Base-by-base conservation (phyloP, 2,113 vertebrate genomes). In the Heloderma charlesbogerti region DNA sequence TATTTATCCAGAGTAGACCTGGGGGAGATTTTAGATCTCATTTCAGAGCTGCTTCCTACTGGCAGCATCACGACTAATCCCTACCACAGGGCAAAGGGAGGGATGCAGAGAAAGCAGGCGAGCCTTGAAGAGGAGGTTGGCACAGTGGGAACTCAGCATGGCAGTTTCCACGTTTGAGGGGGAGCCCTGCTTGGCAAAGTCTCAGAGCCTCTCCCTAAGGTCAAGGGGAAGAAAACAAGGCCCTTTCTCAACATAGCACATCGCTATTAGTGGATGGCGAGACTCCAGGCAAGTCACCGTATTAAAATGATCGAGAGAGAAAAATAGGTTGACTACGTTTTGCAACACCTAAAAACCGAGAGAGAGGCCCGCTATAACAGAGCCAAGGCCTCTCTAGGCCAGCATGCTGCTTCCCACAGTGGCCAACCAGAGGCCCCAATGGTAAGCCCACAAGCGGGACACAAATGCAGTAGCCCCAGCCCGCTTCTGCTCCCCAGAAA, bases 61-160 rank as follows among this genome's bases (percentile, higher is more conserved):
- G 25, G 31, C 60, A 54, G 83, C 3, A 6, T 34, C 40, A 13
- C 83, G 69, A n/a, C 40, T 54, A 51, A 79, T 79, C 57, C 1
- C 34, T 2, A 25, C 75, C 8, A 10, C 48, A 15, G 31, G 74
- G 83, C 83, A 67, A 9, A 29, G 16, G 0, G 6, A 37, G 4
- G 3, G n/a, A 3, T 0, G 0, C 27, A 1, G 40, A 9, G 20
- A 20, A 79, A 27, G 40, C 40, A 8, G 18, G 9, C 2, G n/a
- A 81, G n/a, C n/a, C 0, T 2, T 12, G 20, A 3, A 48, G 40
- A 3, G 40, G 20, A 18, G n/a, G 48, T 89, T 18, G 60, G 6
- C 80, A 43, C 45, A 31, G 10, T 29, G 1, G 72, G 57, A 45
- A 43, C 27, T 48, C 71, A 45, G 40, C 25, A 9, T 2, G 16